Base-by-base conservation (phyloP, 1,140 invertebrate species). In the Polypedilum vanderplanki region DNA sequence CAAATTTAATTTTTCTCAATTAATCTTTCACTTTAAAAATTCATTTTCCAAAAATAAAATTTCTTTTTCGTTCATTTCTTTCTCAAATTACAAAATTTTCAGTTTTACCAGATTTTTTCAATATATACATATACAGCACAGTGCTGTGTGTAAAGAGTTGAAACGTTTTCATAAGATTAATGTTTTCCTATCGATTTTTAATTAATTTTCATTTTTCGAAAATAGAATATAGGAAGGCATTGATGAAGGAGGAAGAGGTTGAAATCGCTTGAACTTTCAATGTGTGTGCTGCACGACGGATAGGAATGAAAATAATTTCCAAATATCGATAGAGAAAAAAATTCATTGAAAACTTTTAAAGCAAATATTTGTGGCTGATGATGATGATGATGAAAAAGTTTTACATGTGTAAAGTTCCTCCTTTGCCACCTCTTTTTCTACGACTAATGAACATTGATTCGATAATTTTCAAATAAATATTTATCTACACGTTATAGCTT, bases 131-230 rank as follows among this genome's bases (percentile, higher is more conserved):
- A n/a, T n/a, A n/a, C n/a, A 57, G 46, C 46, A n/a, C 70, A 41
- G 17, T 12, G 17, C 40, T 75, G 40, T 1, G 64, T 70, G 17
- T 67, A 73, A 75, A 67, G 33, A 15, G 18, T 33, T 67, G 70
- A 41, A 67, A 75, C 22, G 33, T 46, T 41, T 41, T 75, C 73
- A 75, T 46, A 75, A 70, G 22, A 22, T 40, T 65, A 75, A 75
- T 70, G 24, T 33, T 67, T 70, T 33, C 20, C 64, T 75, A 46
- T 57, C 10, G 22, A 22, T 70, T 33, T 33, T 75, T 12, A 67
- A 41, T 75, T 73, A 73, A 40, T 57, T 57, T 57, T 57, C 46
- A 57, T 57, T 57, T 57, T 57, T 57, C 18, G 22, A 41, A 74
- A 22, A 9, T 7, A 24, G 73, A 15, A 10, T 15, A 40, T 33